Conservation (phyloP, 2,113 vertebrate genomes). For the Stegastes partitus region DNA sequence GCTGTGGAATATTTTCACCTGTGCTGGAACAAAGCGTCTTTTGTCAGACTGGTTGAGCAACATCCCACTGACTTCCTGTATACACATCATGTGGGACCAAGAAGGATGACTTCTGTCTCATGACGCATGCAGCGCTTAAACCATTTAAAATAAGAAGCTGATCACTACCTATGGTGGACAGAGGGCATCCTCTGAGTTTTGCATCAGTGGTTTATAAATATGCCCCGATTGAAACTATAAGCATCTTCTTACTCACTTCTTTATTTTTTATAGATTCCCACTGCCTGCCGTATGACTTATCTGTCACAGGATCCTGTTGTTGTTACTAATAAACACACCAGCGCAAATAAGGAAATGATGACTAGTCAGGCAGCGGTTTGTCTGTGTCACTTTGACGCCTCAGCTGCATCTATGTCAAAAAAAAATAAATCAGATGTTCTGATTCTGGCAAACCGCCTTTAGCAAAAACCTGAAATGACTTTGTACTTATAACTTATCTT, state of each 20-base stretch:
- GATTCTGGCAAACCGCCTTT: constrained; percentile 29
- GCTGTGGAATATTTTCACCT: constrained; percentile 8
- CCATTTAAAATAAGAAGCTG: not conserved
- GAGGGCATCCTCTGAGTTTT: not conserved
- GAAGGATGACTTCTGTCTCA: constrained; percentile 23
- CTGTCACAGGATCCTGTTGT: not conserved
- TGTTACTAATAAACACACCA: constrained; percentile 27
- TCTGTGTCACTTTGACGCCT: constrained; percentile 3
- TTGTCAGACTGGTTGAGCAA: constrained; percentile 32
- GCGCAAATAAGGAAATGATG: constrained; percentile 45
- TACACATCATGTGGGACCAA: constrained; percentile 1
- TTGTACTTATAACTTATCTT: constrained; percentile 5
- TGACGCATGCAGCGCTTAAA: constrained; percentile 1
- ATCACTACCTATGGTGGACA: not conserved
- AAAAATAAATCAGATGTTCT: constrained; percentile 21
- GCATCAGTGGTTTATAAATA: not conserved
- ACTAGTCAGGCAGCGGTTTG: not conserved
- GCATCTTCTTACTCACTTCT: constrained; percentile 6
- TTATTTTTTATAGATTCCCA: not conserved
- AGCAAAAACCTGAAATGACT: constrained; percentile 6
- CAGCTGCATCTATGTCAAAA: constrained; percentile 4
- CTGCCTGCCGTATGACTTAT: constrained; percentile 20
- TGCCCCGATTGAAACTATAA: not conserved
- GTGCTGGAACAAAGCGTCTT: constrained; percentile 35
- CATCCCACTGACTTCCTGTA: constrained; percentile 26